phyloP scores from a whole-genome alignment of 2,113 vertebrate species.

The Sterna hirundo region DNA sequence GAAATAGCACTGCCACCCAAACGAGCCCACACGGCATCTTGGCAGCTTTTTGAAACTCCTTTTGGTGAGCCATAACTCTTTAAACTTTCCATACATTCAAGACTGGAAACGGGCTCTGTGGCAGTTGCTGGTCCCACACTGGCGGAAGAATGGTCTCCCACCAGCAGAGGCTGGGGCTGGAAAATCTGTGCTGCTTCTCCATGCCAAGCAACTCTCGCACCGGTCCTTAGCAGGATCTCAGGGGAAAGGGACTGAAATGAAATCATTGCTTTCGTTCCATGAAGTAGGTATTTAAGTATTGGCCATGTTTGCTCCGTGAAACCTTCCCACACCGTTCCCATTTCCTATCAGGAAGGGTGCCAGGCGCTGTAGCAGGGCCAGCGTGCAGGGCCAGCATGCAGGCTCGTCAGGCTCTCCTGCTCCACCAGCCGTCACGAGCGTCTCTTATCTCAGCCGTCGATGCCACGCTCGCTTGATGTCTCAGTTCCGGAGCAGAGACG shows the following conservation, averaged over 20 bases:
- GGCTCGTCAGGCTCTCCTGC: not conserved
- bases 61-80: not conserved
- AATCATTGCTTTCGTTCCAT: not conserved
- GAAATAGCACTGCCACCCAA: not conserved
- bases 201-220: not conserved
- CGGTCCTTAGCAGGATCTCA: not conserved
- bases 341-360: not conserved
- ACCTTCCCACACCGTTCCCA: not conserved
- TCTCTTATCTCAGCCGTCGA: not conserved
- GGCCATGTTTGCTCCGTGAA: not conserved
- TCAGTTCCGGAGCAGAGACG: constrained; percentile 73
- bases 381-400: not conserved
- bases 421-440: not conserved
- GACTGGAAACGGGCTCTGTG: not conserved
- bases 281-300: not conserved
- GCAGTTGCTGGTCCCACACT: not conserved
- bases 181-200: not conserved
- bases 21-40: not conserved
- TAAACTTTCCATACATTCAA: fast-evolving
- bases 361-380: not conserved
- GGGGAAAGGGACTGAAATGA: not conserved
- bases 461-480: constrained; percentile 76
- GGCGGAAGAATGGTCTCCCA: not conserved
- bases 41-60: not conserved
- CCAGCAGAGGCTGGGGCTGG: not conserved